Evolutionary conservation across 2,113 vertebrate genomes (phyloP).

Genomic region (Ceyx cyanopectus): DNA sequence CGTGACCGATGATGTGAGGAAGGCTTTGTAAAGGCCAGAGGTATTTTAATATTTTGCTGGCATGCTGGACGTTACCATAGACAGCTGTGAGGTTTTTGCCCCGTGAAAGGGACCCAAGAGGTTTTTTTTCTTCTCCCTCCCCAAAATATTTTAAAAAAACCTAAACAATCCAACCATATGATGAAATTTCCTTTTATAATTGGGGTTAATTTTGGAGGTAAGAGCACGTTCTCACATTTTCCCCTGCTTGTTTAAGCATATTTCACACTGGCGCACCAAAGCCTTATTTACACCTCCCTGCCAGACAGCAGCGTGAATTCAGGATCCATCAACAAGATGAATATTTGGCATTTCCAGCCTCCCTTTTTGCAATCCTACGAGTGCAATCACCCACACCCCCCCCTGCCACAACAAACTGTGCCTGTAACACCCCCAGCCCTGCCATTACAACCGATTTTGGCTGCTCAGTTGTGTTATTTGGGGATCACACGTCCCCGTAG

Average conservation of each 20-base stretch:
- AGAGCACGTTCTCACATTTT: background rate
- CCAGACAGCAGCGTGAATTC: background rate
- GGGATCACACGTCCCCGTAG: accelerated
- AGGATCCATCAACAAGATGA: background rate
- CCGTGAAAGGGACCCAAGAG: accelerated
- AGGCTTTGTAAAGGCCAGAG: background rate
- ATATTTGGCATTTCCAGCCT: background rate
- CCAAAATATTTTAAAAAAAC: background rate
- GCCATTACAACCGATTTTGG: accelerated
- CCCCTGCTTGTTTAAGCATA: background rate
- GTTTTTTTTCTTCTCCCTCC: background rate
- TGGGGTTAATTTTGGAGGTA: background rate
- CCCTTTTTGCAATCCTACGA: background rate
- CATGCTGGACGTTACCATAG: accelerated
- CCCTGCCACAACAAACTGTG: background rate
- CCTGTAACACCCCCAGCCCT: background rate
- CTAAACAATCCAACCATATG: background rate
- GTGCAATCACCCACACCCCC: background rate
- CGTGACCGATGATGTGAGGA: background rate
- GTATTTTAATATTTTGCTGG: background rate
- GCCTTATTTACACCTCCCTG: background rate
- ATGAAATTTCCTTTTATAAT: background rate
- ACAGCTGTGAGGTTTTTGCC: background rate
- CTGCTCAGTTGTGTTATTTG: accelerated
- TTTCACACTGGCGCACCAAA: background rate